A percentile compares a stretch with the other conserved stretches of the same genome.
phyloP scores from a whole-genome alignment of 2,113 vertebrate genomes.

The Cathartes aura region DNA sequence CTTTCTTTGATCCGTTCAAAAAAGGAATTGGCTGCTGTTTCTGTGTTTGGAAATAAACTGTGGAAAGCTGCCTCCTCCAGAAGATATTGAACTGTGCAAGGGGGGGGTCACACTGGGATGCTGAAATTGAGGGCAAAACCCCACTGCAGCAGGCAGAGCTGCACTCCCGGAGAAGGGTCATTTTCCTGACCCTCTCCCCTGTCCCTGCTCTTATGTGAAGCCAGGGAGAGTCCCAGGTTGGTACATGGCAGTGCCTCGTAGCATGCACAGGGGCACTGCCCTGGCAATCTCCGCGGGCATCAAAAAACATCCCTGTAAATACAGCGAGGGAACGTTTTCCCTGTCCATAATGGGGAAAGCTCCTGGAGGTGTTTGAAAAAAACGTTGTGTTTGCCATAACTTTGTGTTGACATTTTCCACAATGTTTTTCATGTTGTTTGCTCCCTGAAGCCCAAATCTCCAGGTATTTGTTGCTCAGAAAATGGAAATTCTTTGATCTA shows the following conservation, averaged over 20 bases:
- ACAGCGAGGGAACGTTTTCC: neutral
- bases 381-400: neutral
- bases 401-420: neutral
- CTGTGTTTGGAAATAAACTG: neutral
- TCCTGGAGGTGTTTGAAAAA: neutral
- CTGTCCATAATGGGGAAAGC: neutral
- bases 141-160: neutral
- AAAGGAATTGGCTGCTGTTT: neutral
- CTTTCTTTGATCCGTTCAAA: neutral
- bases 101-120: rapidly evolving
- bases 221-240: too few species aligned
- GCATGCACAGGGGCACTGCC: neutral
- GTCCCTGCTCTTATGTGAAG: neutral
- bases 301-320: neutral
- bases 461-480: neutral
- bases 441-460: neutral
- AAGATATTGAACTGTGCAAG: neutral
- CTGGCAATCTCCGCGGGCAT: neutral
- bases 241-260: neutral
- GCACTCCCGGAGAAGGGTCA: neutral
- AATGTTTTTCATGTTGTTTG: neutral
- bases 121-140: neutral
- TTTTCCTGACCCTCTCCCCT: neutral
- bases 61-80: neutral
- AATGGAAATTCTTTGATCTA: slow-evolving; percentile 2